These are phyloP conservation scores for Coturnix japonica DNA, from an alignment of 2,113 vertebrate genomes.

Conservation along the genomic window DNA sequence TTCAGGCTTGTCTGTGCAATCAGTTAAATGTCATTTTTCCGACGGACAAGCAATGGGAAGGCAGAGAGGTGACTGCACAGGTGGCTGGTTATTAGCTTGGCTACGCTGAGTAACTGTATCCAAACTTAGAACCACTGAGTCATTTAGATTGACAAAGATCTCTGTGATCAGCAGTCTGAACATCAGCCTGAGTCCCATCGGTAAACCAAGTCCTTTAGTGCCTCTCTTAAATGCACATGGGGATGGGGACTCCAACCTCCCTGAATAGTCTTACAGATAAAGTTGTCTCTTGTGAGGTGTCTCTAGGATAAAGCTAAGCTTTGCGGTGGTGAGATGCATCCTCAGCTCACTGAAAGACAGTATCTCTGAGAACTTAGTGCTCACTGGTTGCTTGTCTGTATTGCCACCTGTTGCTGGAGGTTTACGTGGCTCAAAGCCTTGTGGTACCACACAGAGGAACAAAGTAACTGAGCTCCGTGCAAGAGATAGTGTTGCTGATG, in stretches of 20 bases:
- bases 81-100: neutral
- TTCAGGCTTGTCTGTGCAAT: neutral
- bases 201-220: neutral
- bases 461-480: neutral
- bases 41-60: neutral
- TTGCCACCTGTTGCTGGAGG: neutral
- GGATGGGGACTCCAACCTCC: neutral
- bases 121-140: neutral
- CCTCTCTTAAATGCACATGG: neutral
- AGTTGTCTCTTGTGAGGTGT: neutral
- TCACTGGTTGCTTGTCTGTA: accelerated
- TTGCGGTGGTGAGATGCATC: neutral
- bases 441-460: neutral
- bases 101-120: neutral
- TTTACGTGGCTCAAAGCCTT: neutral
- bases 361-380: neutral
- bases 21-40: neutral
- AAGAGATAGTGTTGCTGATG: neutral
- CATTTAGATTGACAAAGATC: neutral
- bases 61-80: neutral
- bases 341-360: neutral
- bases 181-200: neutral
- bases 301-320: neutral
- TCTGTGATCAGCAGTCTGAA: neutral
- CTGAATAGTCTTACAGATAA: neutral